Evolutionary conservation across 2,888 invertebrate genomes (phyloP), one percentile per base, ranked within the genome.

Genomic region (Eumacrocentrus americanus): DNA sequence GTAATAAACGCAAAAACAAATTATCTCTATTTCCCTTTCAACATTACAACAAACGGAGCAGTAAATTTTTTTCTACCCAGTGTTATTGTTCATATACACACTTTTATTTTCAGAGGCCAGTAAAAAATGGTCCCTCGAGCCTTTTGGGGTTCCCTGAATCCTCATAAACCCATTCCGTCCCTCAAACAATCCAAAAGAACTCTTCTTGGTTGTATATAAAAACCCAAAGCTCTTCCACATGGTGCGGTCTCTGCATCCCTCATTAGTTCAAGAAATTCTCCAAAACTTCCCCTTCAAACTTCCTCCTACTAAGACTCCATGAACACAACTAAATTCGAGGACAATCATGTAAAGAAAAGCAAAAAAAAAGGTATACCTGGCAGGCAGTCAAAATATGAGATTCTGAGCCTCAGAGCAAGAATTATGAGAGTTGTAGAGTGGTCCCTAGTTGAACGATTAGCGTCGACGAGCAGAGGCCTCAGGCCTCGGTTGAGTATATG

Each of bases 331-430:
- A n/a, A n/a, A n/a, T n/a, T n/a, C n/a, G n/a, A n/a, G n/a, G 44
- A 16, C 22, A 20, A 20, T 44, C 22, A 44, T 11, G 11, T 44
- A 20, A n/a, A n/a, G n/a, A n/a, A n/a, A n/a, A n/a, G n/a, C 16
- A 44, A 29, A 9, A 44, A 44, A 20, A 11, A 16, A 16, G 9
- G 20, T 44, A 20, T 20, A 16, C 16, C 9, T 16, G 16, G 11
- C 14, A 38, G 12, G 11, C n/a, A 20, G 44, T 44, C 44, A 44
- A 44, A 44, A 44, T 44, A 38, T 16, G 38, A 38, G 14, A 35
- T 12, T 7, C 12, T 38, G 14, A 20, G 18, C 3, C 20, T 20
- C 22, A 44, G 18, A 29, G 9, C 9, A 29, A 29, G 22, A 44
- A 38, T 38, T 38, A 38, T 20, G 44, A 44, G 22, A 44, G 16